Evolutionary conservation across 2,797 vertebrate genomes (phyloP).

Genomic region (Premnoplex brunnescens): DNA sequence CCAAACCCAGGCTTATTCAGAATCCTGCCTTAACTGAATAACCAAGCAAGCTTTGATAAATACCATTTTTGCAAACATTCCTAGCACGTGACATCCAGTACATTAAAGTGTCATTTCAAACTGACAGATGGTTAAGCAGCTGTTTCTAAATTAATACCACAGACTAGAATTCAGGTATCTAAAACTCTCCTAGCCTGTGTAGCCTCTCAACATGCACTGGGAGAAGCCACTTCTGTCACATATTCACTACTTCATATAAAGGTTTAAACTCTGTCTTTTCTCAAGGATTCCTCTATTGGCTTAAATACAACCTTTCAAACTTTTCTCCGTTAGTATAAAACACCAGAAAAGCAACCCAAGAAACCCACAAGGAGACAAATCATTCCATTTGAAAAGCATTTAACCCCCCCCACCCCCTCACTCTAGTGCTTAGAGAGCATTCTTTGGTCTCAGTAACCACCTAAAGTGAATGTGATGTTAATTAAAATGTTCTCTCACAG

Average conservation of each 20-base stretch:
- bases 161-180: background rate
- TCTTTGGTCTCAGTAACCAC: background rate
- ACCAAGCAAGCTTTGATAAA: background rate
- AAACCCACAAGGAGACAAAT: background rate
- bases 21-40: background rate
- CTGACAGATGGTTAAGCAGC: background rate
- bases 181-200: background rate
- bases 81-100: background rate
- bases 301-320: background rate
- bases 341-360: background rate
- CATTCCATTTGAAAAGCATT: background rate
- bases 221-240: background rate
- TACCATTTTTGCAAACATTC: background rate
- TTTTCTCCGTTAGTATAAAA: background rate
- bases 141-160: background rate
- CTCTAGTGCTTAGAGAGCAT: background rate
- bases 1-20: background rate
- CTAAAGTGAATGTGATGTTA: background rate
- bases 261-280: background rate
- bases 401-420: no score
- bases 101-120: background rate
- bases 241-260: background rate
- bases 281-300: background rate
- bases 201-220: background rate
- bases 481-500: background rate